These are phyloP conservation scores for Drymodes brunneopygia DNA, from an alignment of 2,113 vertebrate species.

Conservation along the genomic window DNA sequence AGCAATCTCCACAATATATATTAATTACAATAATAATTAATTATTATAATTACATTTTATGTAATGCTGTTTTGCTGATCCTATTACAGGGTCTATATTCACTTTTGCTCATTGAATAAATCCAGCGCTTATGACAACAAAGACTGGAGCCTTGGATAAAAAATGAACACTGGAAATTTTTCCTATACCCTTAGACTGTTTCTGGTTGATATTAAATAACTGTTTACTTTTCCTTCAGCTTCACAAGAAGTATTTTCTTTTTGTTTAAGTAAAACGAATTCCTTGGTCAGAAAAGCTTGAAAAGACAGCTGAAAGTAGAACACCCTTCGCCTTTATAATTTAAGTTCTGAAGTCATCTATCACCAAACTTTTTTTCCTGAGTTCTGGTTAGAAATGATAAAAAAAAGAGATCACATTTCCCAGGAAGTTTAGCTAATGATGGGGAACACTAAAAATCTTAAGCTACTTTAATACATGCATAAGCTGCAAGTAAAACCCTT, in stretches of 20 bases:
- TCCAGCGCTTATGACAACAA: background rate
- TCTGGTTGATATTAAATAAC: background rate
- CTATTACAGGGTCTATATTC: background rate
- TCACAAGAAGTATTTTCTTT: background rate
- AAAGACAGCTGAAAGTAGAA: background rate
- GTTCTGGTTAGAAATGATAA: background rate
- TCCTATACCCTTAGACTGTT: background rate
- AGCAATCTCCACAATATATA: background rate
- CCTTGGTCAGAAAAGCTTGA: background rate
- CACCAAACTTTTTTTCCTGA: background rate
- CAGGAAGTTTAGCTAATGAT: slow-evolving; percentile 30
- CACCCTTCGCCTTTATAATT: background rate
- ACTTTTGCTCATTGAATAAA: background rate
- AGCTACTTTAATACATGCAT: slow-evolving; percentile 23
- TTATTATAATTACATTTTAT: background rate
- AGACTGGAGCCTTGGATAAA: background rate
- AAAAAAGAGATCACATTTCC: background rate
- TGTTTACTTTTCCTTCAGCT: background rate
- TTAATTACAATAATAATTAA: background rate
- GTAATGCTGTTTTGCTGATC: background rate
- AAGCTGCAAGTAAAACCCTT: slow-evolving; percentile 23
- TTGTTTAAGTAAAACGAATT: background rate
- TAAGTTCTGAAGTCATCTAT: background rate
- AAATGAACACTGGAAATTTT: background rate
- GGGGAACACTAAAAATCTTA: slow-evolving; percentile 29